phyloP scores from a whole-genome alignment of 2,888 invertebrate species.

The Merodon equestris region DNA sequence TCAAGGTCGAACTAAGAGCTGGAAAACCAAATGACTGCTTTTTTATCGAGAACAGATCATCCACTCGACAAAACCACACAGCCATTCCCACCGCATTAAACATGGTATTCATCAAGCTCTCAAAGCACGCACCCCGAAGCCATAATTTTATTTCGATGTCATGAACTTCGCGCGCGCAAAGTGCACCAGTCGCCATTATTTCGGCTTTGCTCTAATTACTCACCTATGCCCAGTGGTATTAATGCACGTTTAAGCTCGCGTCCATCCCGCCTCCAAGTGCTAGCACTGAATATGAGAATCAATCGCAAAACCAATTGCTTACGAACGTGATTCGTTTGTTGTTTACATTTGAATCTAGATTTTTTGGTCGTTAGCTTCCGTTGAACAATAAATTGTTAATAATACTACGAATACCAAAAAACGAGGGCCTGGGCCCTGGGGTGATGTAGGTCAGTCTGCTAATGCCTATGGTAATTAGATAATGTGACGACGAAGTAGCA shows the following conservation, averaged over 20 bases:
- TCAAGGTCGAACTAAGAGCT: no score
- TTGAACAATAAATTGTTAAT: slow-evolving; percentile 53
- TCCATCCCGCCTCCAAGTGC: slow-evolving; percentile 43
- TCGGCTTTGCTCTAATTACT: slow-evolving; percentile 63
- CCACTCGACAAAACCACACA: no score
- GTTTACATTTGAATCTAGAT: background rate
- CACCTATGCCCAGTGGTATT: slow-evolving; percentile 13
- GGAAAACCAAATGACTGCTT: no score
- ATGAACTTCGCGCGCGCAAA: slow-evolving; percentile 45
- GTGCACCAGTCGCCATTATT: slow-evolving; percentile 45
- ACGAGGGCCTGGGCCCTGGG: slow-evolving; percentile 30
- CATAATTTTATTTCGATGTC: slow-evolving; percentile 44
- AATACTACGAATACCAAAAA: slow-evolving; percentile 13
- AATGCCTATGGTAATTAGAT: slow-evolving; percentile 52
- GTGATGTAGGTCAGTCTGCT: slow-evolving; percentile 59
- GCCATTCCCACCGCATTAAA: no score
- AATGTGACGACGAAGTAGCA: slow-evolving; percentile 8
- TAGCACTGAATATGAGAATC: slow-evolving; percentile 58
- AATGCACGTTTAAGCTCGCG: slow-evolving; percentile 19
- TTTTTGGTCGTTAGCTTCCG: slow-evolving; percentile 53
- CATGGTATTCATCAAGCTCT: background rate
- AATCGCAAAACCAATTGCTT: slow-evolving; percentile 59
- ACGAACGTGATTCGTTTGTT: slow-evolving; percentile 15
- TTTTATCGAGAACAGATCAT: no score
- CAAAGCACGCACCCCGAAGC: background rate